Percentiles rank a stretch among this genome's conserved stretches.
Conservation (phyloP, 2,888 invertebrate species). For the Cotesia congregata region DNA sequence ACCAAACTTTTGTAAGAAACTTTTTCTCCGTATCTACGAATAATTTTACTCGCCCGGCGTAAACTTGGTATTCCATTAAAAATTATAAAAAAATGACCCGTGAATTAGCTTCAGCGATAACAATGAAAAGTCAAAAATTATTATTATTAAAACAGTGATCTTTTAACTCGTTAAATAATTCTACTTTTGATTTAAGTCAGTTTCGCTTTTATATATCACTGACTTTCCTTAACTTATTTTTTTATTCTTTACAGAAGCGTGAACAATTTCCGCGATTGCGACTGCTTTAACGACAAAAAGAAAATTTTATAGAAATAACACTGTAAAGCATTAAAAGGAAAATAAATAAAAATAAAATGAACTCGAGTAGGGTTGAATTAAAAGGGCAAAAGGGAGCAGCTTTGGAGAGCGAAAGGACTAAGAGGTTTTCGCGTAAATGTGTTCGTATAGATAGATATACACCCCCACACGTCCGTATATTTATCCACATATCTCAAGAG, state of each 20-base stretch:
- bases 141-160: slow-evolving; percentile 5
- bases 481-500: slow-evolving; percentile 4
- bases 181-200: neutral
- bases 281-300: slow-evolving; percentile 3
- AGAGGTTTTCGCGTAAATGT: slow-evolving; percentile 10
- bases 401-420: slow-evolving; percentile 10
- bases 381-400: neutral
- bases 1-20: neutral
- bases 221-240: neutral
- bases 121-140: neutral
- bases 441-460: neutral
- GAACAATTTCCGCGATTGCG: slow-evolving; percentile 24
- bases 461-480: neutral
- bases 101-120: neutral
- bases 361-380: slow-evolving; percentile 11
- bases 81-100: neutral
- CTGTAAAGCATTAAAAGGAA: slow-evolving; percentile 12
- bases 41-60: neutral
- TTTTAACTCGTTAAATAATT: neutral
- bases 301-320: slow-evolving; percentile 9
- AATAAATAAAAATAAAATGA: slow-evolving; percentile 17
- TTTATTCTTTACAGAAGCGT: neutral
- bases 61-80: neutral
- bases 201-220: slow-evolving; percentile 6
- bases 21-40: neutral